Conservation (phyloP, 2,113 vertebrate species). For the Menidia beryllina region DNA sequence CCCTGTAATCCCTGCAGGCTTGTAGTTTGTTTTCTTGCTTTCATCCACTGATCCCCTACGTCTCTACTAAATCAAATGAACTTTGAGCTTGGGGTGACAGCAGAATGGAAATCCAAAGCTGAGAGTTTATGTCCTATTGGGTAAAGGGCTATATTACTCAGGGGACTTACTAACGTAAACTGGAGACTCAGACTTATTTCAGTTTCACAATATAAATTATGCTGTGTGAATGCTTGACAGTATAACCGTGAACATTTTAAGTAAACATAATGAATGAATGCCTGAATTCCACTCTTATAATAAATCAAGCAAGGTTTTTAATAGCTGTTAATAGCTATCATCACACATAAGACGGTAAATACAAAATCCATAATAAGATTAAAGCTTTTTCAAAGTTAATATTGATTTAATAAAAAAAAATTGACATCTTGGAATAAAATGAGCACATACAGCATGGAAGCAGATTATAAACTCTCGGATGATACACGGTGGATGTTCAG, state of each 20-base stretch:
- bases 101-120: conserved; percentile 9
- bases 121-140: conserved; percentile 1
- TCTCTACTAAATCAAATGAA: conserved; percentile 33
- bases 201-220: too few species aligned
- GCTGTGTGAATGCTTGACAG: too few species aligned
- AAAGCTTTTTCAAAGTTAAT: not conserved
- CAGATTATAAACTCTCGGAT: not conserved
- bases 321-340: too few species aligned
- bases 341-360: too few species aligned
- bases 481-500: not conserved
- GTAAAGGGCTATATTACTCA: too few species aligned
- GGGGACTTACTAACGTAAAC: too few species aligned
- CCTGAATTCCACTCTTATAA: too few species aligned
- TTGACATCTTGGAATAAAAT: not conserved
- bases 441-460: not conserved
- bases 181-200: too few species aligned
- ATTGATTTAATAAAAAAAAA: not conserved
- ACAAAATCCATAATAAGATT: too few species aligned
- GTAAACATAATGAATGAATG: too few species aligned
- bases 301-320: too few species aligned
- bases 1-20: conserved; percentile 39
- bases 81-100: conserved; percentile 13
- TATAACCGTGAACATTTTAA: too few species aligned
- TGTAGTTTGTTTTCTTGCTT: conserved; percentile 24
- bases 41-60: conserved; percentile 21